Evolutionary conservation across 2,888 invertebrate species (phyloP).

Genomic region (Hermaeophaga mercurialis): DNA sequence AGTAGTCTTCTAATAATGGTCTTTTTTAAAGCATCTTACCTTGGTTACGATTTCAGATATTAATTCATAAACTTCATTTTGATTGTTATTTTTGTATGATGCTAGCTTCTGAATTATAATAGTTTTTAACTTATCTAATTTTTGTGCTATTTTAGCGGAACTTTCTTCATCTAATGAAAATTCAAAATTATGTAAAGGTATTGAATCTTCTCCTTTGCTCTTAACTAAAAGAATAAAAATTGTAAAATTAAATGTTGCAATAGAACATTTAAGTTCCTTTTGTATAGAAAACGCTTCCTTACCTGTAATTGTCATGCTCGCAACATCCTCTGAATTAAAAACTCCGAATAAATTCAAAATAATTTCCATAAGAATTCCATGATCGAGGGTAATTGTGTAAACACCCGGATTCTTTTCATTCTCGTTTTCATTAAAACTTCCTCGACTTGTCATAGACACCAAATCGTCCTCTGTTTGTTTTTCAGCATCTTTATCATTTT

Average conservation of each 20-base stretch:
- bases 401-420: slow-evolving; percentile 1
- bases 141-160: too few relatives aligned
- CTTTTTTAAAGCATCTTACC: too few relatives aligned
- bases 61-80: too few relatives aligned
- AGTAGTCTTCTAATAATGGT: too few relatives aligned
- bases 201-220: neutral
- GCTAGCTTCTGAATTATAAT: too few relatives aligned
- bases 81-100: too few relatives aligned
- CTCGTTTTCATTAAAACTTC: slow-evolving; percentile 13
- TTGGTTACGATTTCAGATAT: too few relatives aligned
- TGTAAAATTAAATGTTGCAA: too few relatives aligned
- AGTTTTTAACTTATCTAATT: too few relatives aligned
- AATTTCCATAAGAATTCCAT: slow-evolving; percentile 28
- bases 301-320: slow-evolving; percentile 28
- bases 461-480: neutral
- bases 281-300: neutral
- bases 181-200: neutral
- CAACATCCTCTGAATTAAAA: slow-evolving; percentile 30
- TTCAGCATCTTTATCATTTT: neutral
- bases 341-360: slow-evolving; percentile 36
- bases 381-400: slow-evolving; percentile 14
- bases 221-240: neutral
- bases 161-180: too few relatives aligned
- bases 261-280: neutral
- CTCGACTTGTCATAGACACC: slow-evolving; percentile 3